Evolutionary conservation across 2,888 invertebrate species (phyloP), one percentile per base, ranked within the genome.

Genomic region (Oeneis ivallda): DNA sequence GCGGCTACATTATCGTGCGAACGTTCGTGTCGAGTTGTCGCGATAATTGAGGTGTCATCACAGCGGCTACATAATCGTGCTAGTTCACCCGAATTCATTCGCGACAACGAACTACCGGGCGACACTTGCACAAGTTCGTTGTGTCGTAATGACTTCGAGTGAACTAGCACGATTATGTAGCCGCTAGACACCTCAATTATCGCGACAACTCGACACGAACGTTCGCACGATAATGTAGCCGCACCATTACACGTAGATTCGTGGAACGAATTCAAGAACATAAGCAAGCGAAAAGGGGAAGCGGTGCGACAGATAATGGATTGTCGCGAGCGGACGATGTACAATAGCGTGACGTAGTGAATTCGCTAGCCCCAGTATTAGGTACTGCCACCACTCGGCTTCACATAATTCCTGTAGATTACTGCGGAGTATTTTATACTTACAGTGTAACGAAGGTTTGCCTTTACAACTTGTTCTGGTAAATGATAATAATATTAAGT

Each of bases 271-370:
- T 71, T 69, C 57, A 61, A 61, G 65, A 67, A 66, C 63, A 64
- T 62, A 65, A n/a, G 70, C 72, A 75, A 71, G 72, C 71, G 70
- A 70, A 57, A 43, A 47, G 57, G 66, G 67, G 71, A 70, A 72
- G 65, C 67, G 65, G 65, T 64, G 65, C 63, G 67, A 66, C 70
- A 74, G 75, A 74, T 71, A 73, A 67, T 66, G 62, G 56, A 64
- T 67, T 49, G 52, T 60, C 58, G 54, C 56, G 49, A 57, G 65
- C 64, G 69, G 68, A 67, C 67, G 64, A 66, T 65, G 66, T 71
- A 65, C 65, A 67, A 67, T 65, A 34, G 59, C 19, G 61, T 65
- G 61, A 62, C 49, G 65, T 61, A 53, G 43, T 53, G 54, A 60
- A 60, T 64, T 64, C 50, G 45, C 45, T 57, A 45, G 56, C 58